Evolutionary conservation across 1,140 invertebrate genomes (phyloP), one percentile per base, ranked within the genome.

Genomic region (Acyrthosiphon pisum): DNA sequence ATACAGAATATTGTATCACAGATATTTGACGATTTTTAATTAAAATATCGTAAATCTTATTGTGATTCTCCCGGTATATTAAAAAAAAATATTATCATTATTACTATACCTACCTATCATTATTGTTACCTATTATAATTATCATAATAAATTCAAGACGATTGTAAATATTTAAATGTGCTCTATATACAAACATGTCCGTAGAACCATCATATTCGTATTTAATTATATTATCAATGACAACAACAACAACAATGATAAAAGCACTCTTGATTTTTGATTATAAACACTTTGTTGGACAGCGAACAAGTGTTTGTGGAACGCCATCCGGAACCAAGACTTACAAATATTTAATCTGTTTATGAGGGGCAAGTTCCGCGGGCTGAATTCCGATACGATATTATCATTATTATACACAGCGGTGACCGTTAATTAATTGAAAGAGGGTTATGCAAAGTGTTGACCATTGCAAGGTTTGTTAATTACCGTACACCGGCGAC

Each of bases 401-500:
- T 76, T 76, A 76, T 76, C 30, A 76, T 76, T n/a, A 76, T 76
- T n/a, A 41, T 41, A 41, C 60, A 76, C 60, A n/a, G 60, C 60
- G 0, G 50, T 53, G 88, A 89, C 35, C 50, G 35, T 89, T 89
- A 89, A 89, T 89, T 89, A 89, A 41, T 35, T 37, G 50, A 9
- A 8, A 76, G 46, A 88, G 30, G 44, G 35, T 89, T 56, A 56
- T 89, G 46, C 88, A 89, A 89, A 89, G 46, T 48, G 88, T 89
- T 89, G 88, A 37, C 88, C 48, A 56, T 89, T 30, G 84, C 84
- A 7, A 35, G 88, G 88, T 89, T n/a, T 53, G 88, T 89, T 89
- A 89, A 89, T 89, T 89, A 89, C 35, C 11, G 22, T 53, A 89
- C n/a, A 89, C 22, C 50, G 26, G 48, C 23, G 35, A 35, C 18